Evolutionary conservation across 2,888 invertebrate genomes (phyloP), one percentile per base, ranked within the genome.

Genomic region (Andrena bicolor): DNA sequence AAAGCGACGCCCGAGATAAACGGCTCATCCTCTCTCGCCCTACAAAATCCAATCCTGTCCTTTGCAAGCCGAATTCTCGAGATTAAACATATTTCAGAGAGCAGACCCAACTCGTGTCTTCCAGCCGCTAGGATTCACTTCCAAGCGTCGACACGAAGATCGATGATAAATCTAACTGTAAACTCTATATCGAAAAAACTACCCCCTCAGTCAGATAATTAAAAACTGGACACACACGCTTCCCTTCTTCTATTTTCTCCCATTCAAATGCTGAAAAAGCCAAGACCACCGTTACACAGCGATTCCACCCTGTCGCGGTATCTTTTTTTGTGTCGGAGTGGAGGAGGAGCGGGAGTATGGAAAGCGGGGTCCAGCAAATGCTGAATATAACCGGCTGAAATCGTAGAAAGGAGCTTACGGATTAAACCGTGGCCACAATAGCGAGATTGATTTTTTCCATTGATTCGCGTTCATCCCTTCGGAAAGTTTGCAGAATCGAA

Each of bases 1-100:
- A 93, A 93, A 93, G 92, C 92, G 92, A 92, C 92, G 92, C 92
- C 90, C 80, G 90, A 92, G 93, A 93, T 93, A 93, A 93, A 93
- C 93, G 92, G 92, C 93, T 93, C 91, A 93, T 92, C 92, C 91
- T 89, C 85, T 87, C 88, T 90, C 86, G 84, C 89, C 88, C 84
- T 79, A 87, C 83, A 88, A 90, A 91, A 93, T 93, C 91, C 90
- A 90, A 92, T 92, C 90, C 89, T 89, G 88, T 88, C 88, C 87
- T 85, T 84, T 85, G 87, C 86, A 71, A 89, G 88, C 86, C 82
- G 87, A 88, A 89, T 90, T 92, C 89, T 88, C 82, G 84, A 86
- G 90, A 92, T 90, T 92, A 93, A 93, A 92, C 90, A 91, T 91
- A 91, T 91, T 90, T 87, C 86, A 89, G 83, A 61, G 63, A 72